Base-by-base conservation (phyloP, 2,797 vertebrate species). In the Bovichtus variegatus region DNA sequence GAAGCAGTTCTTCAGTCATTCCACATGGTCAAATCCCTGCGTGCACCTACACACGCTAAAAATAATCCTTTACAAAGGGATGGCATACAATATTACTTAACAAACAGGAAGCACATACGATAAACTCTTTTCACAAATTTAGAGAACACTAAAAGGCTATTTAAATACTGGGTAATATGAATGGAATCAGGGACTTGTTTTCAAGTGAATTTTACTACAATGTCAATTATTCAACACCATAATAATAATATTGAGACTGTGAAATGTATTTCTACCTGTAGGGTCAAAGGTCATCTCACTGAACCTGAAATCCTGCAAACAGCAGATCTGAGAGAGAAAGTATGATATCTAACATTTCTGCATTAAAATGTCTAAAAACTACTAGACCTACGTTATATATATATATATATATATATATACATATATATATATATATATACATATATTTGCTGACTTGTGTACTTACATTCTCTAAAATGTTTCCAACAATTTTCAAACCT, bases 41-140 rank as follows among this genome's bases (percentile, higher is more conserved):
- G 49, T 31, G 73, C 82, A 84, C 68, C 66, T 66, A 72, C 55
- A 40, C 13, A 4, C 3, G 11, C 74, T 87, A 89, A 87, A 91
- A 88, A 93, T 91, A 94, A 41, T 7, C 19, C 31, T 54, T 61
- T 70, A 50, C 59, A 83, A 88, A 75, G 71, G 51, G 61, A 74
- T 71, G 53, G 57, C 34, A 44, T 51, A 63, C 21, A 66, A 9
- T 25, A 68, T 77, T 71, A 67, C 51, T 74, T n/a, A 79, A 63
- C 75, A 90, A 91, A 86, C 88, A 91, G 89, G 91, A 93, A 88
- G 62, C 27, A 11, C 9, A 0, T 13, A 12, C 21, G 74, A 31
- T 43, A 85, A 87, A 83, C 74, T 66, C 41, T 25, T 67, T 66
- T 82, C 58, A 65, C 9, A 25, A 58, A 74, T 21, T 55, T 8